These are phyloP conservation scores for Clarias pachynema DNA, from an alignment of 2,797 vertebrate genomes.

Conservation along the genomic window DNA sequence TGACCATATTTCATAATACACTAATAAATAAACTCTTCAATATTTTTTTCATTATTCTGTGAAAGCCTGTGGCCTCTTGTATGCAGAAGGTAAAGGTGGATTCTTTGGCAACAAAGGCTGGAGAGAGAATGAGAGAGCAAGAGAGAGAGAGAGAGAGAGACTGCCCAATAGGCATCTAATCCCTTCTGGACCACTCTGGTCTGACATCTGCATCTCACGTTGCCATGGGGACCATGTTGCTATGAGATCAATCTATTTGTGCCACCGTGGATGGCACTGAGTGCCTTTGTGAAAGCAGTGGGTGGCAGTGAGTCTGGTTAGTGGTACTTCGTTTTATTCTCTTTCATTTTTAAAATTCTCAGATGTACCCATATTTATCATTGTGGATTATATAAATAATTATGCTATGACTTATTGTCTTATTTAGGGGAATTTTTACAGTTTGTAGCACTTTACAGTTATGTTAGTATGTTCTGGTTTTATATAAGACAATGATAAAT, in stretches of 20 bases:
- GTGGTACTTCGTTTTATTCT: conserved; percentile 57
- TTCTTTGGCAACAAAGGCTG: conserved; percentile 25
- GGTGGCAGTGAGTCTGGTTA: conserved; percentile 47
- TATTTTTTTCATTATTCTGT: not conserved
- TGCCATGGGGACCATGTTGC: conserved; percentile 74
- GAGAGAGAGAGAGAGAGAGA: conserved; percentile 48
- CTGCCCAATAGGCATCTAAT: conserved; percentile 65
- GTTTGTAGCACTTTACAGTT: not conserved
- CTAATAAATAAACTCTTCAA: not conserved
- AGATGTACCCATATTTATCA: not conserved
- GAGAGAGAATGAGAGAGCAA: conserved; percentile 37
- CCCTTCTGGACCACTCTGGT: conserved; percentile 70
- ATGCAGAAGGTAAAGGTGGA: conserved; percentile 20
- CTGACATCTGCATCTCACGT: conserved; percentile 73
- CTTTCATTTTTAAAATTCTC: conserved; percentile 31
- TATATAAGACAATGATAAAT: not conserved
- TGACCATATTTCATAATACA: too few species aligned
- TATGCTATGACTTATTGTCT: not conserved
- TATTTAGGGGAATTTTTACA: not conserved
- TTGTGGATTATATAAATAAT: not conserved
- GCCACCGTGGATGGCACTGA: conserved; percentile 70
- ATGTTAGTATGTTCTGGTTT: not conserved
- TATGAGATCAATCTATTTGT: conserved; percentile 79
- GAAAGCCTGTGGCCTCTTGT: not conserved
- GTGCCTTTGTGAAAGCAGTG: conserved; percentile 64